A percentile compares a stretch with the other conserved stretches of the same genome.
Evolutionary conservation across 2,113 vertebrate genomes (phyloP).

Genomic region (Axis porcinus): DNA sequence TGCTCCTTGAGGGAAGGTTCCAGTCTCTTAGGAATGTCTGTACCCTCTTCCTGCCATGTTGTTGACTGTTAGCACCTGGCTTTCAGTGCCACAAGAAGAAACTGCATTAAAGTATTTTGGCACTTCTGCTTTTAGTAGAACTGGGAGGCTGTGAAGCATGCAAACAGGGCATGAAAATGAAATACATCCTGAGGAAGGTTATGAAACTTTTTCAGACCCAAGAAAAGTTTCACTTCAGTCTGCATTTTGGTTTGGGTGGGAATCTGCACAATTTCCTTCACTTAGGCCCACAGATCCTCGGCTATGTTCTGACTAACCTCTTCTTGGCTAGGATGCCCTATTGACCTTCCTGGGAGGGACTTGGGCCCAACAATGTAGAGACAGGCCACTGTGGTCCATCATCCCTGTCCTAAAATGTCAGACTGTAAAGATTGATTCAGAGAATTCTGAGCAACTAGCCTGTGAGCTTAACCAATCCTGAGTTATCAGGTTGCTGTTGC

Average conservation of each 20-base stretch:
- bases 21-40: background rate
- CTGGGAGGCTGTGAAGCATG: conserved; percentile 37
- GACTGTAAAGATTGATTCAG: background rate
- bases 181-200: conserved; percentile 18
- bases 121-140: conserved; percentile 60
- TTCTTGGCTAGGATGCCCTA: background rate
- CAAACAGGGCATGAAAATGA: conserved; percentile 41
- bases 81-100: conserved; percentile 14
- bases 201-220: conserved; percentile 29
- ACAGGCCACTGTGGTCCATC: background rate
- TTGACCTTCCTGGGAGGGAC: background rate
- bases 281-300: background rate
- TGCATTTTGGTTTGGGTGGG: background rate
- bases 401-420: background rate
- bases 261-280: background rate
- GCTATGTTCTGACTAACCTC: background rate
- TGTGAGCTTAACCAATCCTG: background rate
- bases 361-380: background rate
- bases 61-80: conserved; percentile 40
- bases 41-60: background rate
- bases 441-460: background rate
- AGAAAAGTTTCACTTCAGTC: conserved; percentile 16
- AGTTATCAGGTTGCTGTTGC: background rate
- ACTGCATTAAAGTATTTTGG: conserved; percentile 42
- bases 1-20: background rate